A percentile compares a stretch with the other conserved stretches of the same genome.
These are phyloP conservation scores for Drosophila baimaii DNA, from an alignment of 1,140 invertebrate species.

Conservation along the genomic window DNA sequence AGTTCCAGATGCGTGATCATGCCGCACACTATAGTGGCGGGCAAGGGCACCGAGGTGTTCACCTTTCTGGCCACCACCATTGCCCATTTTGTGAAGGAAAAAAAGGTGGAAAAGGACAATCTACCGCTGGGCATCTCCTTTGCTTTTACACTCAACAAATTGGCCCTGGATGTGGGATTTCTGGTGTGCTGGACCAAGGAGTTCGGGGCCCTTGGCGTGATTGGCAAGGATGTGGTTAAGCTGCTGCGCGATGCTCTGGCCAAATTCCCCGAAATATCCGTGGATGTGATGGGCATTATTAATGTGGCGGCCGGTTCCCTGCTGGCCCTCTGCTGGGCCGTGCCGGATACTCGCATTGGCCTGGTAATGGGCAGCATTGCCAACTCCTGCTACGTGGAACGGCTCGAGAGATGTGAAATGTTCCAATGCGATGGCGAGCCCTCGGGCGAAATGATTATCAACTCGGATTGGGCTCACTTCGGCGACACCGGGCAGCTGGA, in stretches of 20 bases:
- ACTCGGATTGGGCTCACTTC: slow-evolving; percentile 98
- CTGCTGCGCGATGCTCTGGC: slow-evolving; percentile 91
- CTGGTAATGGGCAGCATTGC: slow-evolving; percentile 92
- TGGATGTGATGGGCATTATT: slow-evolving; percentile 96
- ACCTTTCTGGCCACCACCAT: slow-evolving; percentile 99
- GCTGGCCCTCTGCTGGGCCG: slow-evolving; percentile 81
- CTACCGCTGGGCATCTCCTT: slow-evolving; percentile 96
- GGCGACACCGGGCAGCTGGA: slow-evolving; percentile 95
- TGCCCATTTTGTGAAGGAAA: slow-evolving; percentile 93
- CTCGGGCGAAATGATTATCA: slow-evolving; percentile 90
- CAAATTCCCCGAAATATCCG: slow-evolving; percentile 85
- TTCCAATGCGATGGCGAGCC: slow-evolving; percentile 85
- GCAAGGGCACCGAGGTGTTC: slow-evolving; percentile 93
- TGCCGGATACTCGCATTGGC: slow-evolving; percentile 77
- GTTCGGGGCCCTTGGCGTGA: slow-evolving; percentile 55
- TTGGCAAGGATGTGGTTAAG: slow-evolving; percentile 93
- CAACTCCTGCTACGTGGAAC: slow-evolving; percentile 98
- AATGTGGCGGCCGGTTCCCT: slow-evolving; percentile 99
- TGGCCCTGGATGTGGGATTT: slow-evolving; percentile 93
- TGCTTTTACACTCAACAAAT: slow-evolving; percentile 96
- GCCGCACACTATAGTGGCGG: slow-evolving; percentile 95
- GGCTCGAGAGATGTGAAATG: slow-evolving; percentile 83
- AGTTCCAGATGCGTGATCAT: slow-evolving; percentile 98
- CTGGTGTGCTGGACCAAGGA: slow-evolving; percentile 94
- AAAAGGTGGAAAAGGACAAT: slow-evolving; percentile 88